Conservation (phyloP, 2,797 vertebrate genomes). For the Cephalopachus bancanus region DNA sequence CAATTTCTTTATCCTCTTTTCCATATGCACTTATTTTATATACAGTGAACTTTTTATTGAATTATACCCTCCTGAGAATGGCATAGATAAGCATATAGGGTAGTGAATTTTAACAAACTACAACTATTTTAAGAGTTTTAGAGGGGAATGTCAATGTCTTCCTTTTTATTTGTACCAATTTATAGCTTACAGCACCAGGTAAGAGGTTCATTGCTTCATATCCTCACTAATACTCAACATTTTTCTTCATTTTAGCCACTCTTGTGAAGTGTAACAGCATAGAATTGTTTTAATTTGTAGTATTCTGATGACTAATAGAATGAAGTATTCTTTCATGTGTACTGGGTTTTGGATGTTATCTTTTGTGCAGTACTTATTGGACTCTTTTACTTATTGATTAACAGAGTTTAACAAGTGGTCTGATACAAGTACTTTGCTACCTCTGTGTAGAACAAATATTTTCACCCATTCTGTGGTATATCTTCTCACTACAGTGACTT, state of each 20-base stretch:
- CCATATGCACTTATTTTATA: not conserved
- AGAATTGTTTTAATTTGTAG: not conserved
- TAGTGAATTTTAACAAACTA: constrained; percentile 16
- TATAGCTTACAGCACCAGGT: not conserved
- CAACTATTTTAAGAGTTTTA: not conserved
- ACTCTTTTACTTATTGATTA: not conserved
- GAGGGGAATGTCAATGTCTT: not conserved
- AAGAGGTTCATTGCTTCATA: not conserved
- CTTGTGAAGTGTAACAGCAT: not conserved
- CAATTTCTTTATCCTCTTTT: not conserved
- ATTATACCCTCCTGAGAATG: not conserved
- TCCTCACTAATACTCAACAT: not conserved
- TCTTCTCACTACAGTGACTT: not conserved
- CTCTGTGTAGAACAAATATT: not conserved
- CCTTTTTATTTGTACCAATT: not conserved
- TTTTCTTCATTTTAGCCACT: not conserved
- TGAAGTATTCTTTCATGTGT: not conserved
- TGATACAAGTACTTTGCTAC: not conserved
- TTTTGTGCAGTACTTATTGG: not conserved
- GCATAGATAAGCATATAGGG: not conserved
- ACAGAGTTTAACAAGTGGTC: not conserved
- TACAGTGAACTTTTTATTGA: not conserved
- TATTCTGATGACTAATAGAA: not conserved
- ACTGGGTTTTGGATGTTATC: not conserved
- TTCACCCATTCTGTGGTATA: not conserved